Evolutionary conservation across 1,140 invertebrate species (phyloP), one percentile per base, ranked within the genome.

Genomic region (Pseudomyrmex concolor): DNA sequence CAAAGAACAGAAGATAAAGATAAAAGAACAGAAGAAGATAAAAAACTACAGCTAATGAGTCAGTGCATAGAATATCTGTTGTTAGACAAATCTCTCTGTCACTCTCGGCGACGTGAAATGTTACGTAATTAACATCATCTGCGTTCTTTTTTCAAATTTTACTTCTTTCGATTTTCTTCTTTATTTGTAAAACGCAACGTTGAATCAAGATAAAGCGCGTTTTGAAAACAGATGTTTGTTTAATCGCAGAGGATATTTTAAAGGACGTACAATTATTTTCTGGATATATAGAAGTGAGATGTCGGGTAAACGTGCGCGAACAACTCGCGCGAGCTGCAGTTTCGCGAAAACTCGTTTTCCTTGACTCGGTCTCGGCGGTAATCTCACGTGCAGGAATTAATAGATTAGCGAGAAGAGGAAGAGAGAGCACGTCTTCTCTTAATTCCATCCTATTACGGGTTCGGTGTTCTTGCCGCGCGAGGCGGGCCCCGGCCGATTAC

Each of bases 391-490:
- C 89, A 92, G 88, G 90, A 92, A 93, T 93, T 93, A 93, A 92
- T 93, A 93, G 92, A 93, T 93, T 93, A 93, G 92, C 92, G 91
- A 91, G 34, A 34, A 34, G 34, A 34, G 34, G 34, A 7, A 34
- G 34, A 34, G 34, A 92, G 90, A 87, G 91, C 92, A 93, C 92
- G 92, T 93, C 91, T 92, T 88, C 91, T 92, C 92, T 93, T 93
- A 93, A 93, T 93, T 93, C 83, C 90, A 92, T 91, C 90, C 90
- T 87, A 93, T 93, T 93, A 92, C 87, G 83, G 84, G 87, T 63
- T 91, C 80, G 84, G 86, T 86, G 4, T 91, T 80, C 82, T 87
- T 86, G 90, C 63, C 51, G 91, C 89, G 89, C 88, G 83, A 92
- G 92, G 91, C 91, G 91, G 91, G 83, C 72, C 34, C 91, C 85